A percentile compares a stretch with the other conserved stretches of the same genome.
phyloP scores from a whole-genome alignment of 1,140 invertebrate genomes.

The Dreissena polymorpha region DNA sequence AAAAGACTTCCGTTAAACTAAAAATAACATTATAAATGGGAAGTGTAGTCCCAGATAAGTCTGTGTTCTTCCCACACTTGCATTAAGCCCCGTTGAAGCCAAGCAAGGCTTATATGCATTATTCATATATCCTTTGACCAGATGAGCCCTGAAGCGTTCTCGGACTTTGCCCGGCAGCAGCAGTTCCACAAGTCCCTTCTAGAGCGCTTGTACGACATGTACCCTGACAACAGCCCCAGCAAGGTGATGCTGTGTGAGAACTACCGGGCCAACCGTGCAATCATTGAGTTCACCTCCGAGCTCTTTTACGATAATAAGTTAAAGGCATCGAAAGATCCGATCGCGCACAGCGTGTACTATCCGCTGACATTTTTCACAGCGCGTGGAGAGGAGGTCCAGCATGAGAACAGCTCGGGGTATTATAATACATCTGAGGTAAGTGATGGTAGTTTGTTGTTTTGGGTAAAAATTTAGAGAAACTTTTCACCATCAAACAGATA shows the following conservation, averaged over 20 bases:
- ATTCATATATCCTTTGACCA: conserved; percentile 67
- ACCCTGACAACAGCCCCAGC: conserved; percentile 87
- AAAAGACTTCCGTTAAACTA: no score
- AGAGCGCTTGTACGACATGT: conserved; percentile 90
- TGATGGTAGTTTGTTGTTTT: not conserved
- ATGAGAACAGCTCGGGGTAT: conserved; percentile 91
- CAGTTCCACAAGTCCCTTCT: conserved; percentile 90
- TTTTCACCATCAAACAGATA: not conserved
- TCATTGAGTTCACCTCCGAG: conserved; percentile 90
- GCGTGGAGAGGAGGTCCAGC: conserved; percentile 87
- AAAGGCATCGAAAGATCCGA: conserved; percentile 86
- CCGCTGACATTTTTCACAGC: conserved; percentile 92
- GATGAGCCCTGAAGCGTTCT: conserved; percentile 89
- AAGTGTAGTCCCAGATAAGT: no score
- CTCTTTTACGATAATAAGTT: conserved; percentile 91
- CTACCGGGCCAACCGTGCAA: conserved; percentile 91
- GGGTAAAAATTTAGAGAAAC: not conserved
- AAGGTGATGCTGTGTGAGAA: conserved; percentile 92
- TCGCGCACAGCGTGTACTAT: conserved; percentile 85
- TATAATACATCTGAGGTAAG: conserved; percentile 91
- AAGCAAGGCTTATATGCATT: no score
- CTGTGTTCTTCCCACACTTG: no score
- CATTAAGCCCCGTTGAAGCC: no score
- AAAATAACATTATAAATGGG: no score
- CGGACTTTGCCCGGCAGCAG: conserved; percentile 88